Percentiles rank a stretch among this genome's conserved stretches.
Evolutionary conservation across 2,888 invertebrate genomes (phyloP).

Genomic region (Pilophorus perplexus): DNA sequence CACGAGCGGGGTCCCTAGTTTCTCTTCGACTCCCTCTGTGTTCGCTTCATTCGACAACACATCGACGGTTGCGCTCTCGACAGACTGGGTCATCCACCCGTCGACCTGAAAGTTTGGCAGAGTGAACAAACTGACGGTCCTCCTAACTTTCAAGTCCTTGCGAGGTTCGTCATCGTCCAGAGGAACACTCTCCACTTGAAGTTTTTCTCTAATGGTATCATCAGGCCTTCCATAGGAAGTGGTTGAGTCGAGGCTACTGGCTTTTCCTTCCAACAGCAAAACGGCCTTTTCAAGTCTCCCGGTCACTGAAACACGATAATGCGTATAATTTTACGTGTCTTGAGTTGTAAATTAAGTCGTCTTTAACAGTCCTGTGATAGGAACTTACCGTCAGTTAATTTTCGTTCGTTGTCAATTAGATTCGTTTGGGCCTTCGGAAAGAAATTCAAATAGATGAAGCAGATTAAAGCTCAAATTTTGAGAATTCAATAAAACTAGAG

Average conservation of each 20-base stretch:
- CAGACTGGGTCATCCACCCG: no score
- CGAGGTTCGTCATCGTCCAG: neutral
- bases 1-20: no score
- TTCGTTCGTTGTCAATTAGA: neutral
- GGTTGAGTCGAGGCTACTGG: neutral
- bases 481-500: no score
- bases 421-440: neutral
- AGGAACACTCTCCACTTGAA: neutral
- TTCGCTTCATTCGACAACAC: no score
- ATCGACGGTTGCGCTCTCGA: no score
- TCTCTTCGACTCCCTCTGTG: no score
- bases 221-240: neutral
- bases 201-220: neutral
- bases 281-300: constrained; percentile 3
- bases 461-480: no score
- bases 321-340: no score
- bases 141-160: neutral
- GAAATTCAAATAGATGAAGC: neutral
- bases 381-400: constrained; percentile 5
- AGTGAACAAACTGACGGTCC: constrained; percentile 19
- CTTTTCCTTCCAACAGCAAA: constrained; percentile 14
- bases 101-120: neutral
- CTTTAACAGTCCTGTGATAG: neutral
- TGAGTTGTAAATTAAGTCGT: no score
- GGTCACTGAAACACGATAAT: neutral